Percentiles rank a stretch among this genome's conserved stretches.
Evolutionary conservation across 2,888 invertebrate genomes (phyloP).

Genomic region (Luperina nickerlii): DNA sequence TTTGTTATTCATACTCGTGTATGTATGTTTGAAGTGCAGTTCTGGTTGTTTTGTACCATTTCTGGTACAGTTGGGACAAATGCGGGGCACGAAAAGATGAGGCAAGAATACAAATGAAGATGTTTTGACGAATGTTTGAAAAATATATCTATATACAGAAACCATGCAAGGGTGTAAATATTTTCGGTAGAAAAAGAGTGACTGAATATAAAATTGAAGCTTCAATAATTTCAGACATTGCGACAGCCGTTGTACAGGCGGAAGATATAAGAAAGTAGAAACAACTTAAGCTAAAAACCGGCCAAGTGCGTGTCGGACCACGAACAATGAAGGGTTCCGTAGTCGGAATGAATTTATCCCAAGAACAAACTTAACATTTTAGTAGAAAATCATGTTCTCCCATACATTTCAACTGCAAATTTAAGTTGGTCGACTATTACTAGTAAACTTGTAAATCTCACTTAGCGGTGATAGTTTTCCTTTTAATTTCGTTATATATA

Average conservation of each 20-base stretch:
- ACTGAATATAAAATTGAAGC: not conserved
- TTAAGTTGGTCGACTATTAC: no score
- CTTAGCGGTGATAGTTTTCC: no score
- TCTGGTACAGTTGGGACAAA: slow-evolving; percentile 6
- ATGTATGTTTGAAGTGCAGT: slow-evolving; percentile 37
- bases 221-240: not conserved
- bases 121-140: not conserved
- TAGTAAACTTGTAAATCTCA: no score
- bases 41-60: slow-evolving; percentile 19
- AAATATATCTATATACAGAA: not conserved
- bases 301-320: no score
- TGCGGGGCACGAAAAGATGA: not conserved
- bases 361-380: no score
- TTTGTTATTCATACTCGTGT: slow-evolving; percentile 61
- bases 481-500: no score
- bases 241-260: not conserved
- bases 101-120: slow-evolving; percentile 24
- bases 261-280: not conserved
- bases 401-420: no score
- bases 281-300: not conserved
- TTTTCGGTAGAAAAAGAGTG: not conserved
- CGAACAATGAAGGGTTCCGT: no score
- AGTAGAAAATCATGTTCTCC: no score
- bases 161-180: not conserved
- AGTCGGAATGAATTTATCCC: no score